Conservation (phyloP, 1,140 invertebrate genomes). For the Protaetia brevitarsis region DNA sequence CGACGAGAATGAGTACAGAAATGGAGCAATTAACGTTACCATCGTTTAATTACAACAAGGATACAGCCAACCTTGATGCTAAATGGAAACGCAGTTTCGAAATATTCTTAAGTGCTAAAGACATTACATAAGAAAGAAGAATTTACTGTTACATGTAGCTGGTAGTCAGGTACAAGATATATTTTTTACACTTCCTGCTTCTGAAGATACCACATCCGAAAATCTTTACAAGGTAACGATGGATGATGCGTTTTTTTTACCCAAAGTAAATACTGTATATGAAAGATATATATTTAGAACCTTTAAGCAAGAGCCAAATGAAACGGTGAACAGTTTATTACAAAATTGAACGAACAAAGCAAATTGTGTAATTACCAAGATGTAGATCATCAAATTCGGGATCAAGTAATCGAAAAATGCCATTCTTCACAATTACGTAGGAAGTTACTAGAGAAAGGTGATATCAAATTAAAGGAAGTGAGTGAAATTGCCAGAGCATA, state of each 20-base stretch:
- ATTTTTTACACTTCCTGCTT: neutral
- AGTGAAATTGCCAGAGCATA: no score
- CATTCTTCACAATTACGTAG: no score
- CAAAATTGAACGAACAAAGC: conserved; percentile 11
- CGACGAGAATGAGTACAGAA: neutral
- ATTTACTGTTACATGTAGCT: conserved; percentile 4
- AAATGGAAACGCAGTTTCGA: conserved; percentile 8
- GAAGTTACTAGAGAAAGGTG: no score
- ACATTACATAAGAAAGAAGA: conserved; percentile 6
- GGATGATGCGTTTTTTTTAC: no score
- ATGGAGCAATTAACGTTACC: conserved; percentile 6
- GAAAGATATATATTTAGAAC: neutral
- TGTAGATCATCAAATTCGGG: no score
- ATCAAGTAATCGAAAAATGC: no score
- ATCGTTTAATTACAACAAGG: conserved; percentile 17
- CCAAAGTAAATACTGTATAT: no score
- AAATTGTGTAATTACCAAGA: no score
- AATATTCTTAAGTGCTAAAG: neutral
- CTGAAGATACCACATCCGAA: no score
- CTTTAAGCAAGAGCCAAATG: neutral
- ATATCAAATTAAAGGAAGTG: no score
- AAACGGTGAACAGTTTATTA: conserved; percentile 16
- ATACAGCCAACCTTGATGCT: neutral
- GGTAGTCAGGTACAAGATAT: neutral
- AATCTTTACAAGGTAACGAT: no score